phyloP scores from a whole-genome alignment of 2,797 vertebrate species.

The Tapirus indicus region DNA sequence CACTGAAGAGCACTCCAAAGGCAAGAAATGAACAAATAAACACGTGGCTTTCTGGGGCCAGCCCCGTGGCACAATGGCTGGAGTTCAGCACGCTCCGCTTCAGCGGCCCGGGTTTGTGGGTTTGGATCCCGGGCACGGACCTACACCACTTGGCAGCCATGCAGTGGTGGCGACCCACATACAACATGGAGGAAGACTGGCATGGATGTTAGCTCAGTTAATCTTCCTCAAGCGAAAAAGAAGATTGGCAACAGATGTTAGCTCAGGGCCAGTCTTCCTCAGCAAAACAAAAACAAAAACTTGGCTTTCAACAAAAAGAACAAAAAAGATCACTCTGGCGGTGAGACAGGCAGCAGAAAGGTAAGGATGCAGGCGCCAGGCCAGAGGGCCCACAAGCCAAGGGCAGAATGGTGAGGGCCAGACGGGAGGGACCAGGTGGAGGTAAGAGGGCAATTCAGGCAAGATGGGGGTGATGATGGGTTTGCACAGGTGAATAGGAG shows the following conservation, averaged over 20 bases:
- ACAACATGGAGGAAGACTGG: too few species aligned
- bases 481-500: neutral
- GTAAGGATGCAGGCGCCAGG: neutral
- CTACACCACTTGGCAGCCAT: too few species aligned
- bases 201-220: too few species aligned
- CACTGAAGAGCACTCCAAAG: constrained; percentile 15
- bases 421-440: neutral
- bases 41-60: neutral
- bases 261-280: too few species aligned
- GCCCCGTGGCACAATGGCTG: too few species aligned
- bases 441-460: neutral
- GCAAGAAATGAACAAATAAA: constrained; percentile 41
- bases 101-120: too few species aligned
- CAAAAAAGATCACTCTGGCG: neutral
- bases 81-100: too few species aligned
- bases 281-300: neutral
- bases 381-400: neutral
- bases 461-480: neutral
- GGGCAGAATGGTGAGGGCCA: neutral
- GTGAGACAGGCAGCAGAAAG: neutral
- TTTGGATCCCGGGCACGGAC: too few species aligned
- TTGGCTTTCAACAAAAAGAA: neutral
- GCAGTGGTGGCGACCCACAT: too few species aligned
- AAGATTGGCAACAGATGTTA: too few species aligned
- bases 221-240: too few species aligned